phyloP scores from a whole-genome alignment of 2,113 vertebrate genomes.

The Charina bottae region DNA sequence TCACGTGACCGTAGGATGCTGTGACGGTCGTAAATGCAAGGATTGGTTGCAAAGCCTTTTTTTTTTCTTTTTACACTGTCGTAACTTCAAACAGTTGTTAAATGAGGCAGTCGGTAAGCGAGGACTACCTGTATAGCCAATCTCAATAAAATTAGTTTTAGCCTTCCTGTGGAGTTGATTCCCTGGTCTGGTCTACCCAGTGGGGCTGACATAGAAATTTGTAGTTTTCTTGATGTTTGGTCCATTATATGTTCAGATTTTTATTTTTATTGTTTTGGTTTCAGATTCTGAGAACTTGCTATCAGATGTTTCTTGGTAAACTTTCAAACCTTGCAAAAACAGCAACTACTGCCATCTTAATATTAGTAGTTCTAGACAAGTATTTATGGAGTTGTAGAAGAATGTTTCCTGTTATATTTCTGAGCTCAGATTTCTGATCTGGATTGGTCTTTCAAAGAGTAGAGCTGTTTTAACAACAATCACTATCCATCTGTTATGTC shows the following conservation, averaged over 20 bases:
- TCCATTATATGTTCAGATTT: background rate
- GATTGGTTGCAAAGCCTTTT: background rate
- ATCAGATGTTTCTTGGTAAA: background rate
- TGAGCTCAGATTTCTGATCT: slow-evolving; percentile 52
- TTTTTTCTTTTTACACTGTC: background rate
- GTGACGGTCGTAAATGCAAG: background rate
- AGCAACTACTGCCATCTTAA: slow-evolving; percentile 3
- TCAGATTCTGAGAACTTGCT: slow-evolving; percentile 11
- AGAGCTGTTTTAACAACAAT: slow-evolving; percentile 66
- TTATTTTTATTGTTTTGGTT: background rate
- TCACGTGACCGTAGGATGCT: background rate
- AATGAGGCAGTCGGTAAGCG: background rate
- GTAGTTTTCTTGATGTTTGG: slow-evolving; percentile 20
- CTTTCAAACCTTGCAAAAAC: slow-evolving; percentile 8
- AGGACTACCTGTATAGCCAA: background rate
- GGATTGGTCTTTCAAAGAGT: slow-evolving; percentile 44
- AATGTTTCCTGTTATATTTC: slow-evolving; percentile 31
- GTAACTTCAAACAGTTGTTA: background rate
- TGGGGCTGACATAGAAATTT: background rate
- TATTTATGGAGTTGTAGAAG: slow-evolving; percentile 21
- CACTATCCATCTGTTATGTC: slow-evolving; percentile 74
- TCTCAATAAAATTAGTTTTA: background rate
- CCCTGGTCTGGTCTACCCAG: background rate
- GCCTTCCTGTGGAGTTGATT: background rate
- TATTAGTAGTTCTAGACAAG: slow-evolving; percentile 23